These are phyloP conservation scores for Lycopodina hypogea DNA, from an alignment of 37 sponge, comb jelly and placozoan genomes.

Conservation along the genomic window DNA sequence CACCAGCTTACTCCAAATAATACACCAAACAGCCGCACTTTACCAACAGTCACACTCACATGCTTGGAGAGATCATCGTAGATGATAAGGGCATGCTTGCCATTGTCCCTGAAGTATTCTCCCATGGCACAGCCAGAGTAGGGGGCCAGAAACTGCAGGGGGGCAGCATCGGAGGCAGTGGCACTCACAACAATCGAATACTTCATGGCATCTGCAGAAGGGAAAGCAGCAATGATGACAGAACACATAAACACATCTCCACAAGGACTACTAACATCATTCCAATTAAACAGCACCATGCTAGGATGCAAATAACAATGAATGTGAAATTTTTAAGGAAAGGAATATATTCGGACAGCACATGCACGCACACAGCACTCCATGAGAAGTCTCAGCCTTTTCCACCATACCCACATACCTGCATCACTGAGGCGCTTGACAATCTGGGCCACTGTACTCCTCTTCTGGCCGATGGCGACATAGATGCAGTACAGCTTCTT, in stretches of 20 bases:
- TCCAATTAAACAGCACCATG: constrained; percentile 7
- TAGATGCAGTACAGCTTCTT: constrained; percentile 98
- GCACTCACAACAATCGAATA: constrained; percentile 96
- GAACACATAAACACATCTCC: background rate
- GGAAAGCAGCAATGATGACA: background rate
- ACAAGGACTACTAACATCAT: background rate
- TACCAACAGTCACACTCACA: constrained; percentile 24
- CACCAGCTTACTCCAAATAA: background rate
- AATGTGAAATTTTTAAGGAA: too few relatives aligned
- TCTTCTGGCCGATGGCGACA: constrained; percentile 98
- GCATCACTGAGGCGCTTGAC: constrained; percentile 92
- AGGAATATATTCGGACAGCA: too few relatives aligned
- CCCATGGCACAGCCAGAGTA: constrained; percentile 99
- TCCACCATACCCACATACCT: constrained; percentile 62
- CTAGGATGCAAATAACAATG: background rate
- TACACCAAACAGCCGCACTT: background rate
- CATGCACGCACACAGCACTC: too few relatives aligned
- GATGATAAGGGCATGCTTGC: constrained; percentile 98
- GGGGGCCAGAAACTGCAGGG: constrained; percentile 97
- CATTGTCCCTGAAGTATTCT: constrained; percentile 98
- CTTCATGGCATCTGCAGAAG: constrained; percentile 88
- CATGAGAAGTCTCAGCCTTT: too few relatives aligned
- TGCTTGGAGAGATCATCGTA: constrained; percentile 99
- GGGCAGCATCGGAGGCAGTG: constrained; percentile 99
- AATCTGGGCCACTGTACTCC: constrained; percentile 98